These are phyloP conservation scores for Hypomecis punctinalis DNA, from an alignment of 2,888 invertebrate genomes.

Conservation along the genomic window DNA sequence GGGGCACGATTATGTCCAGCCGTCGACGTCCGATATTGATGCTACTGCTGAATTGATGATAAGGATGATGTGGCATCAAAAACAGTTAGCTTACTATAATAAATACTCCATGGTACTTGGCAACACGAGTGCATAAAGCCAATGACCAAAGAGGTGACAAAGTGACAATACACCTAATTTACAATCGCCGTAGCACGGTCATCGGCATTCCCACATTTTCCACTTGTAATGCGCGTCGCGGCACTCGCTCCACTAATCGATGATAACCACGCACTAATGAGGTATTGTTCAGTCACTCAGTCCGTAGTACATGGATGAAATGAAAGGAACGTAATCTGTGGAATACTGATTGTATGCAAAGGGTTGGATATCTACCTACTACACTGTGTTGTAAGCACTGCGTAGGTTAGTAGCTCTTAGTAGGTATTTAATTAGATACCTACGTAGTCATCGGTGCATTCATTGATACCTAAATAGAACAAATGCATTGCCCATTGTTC, in stretches of 20 bases:
- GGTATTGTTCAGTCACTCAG: slow-evolving; percentile 35
- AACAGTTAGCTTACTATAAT: too few species aligned
- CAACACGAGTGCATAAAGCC: neutral
- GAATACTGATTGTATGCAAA: slow-evolving; percentile 13
- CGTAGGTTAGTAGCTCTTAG: too few species aligned
- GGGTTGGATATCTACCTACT: slow-evolving; percentile 5
- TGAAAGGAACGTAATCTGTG: slow-evolving; percentile 14
- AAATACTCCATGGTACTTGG: too few species aligned
- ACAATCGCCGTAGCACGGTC: neutral
- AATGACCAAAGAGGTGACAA: neutral
- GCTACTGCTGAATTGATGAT: too few species aligned
- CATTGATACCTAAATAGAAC: too few species aligned
- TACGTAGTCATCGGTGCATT: too few species aligned
- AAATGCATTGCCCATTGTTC: too few species aligned
- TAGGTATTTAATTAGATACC: too few species aligned
- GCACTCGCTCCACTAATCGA: slow-evolving; percentile 26
- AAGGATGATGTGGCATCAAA: too few species aligned
- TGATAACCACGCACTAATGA: slow-evolving; percentile 40
- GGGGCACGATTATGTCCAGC: too few species aligned
- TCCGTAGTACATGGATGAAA: slow-evolving; percentile 12
- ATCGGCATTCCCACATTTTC: neutral
- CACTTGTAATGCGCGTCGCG: slow-evolving; percentile 23
- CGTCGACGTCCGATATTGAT: too few species aligned
- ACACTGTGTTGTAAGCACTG: too few species aligned
- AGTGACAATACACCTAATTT: neutral